phyloP scores from a whole-genome alignment of 1,140 invertebrate species.

The Planococcus citri region DNA sequence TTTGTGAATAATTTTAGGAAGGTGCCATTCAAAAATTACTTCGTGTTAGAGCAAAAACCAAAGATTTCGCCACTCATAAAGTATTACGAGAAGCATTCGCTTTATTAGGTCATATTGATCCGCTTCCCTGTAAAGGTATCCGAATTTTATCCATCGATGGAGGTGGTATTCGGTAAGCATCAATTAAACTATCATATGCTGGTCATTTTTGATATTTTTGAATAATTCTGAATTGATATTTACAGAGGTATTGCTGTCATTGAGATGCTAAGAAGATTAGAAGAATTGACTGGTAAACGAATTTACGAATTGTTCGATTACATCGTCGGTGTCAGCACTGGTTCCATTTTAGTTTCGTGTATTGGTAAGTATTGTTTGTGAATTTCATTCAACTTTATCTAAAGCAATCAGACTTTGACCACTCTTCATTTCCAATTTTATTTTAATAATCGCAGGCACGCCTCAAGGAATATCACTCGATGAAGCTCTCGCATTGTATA shows the following conservation, averaged over 20 bases:
- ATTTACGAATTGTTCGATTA: conserved; percentile 71
- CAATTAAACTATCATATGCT: conserved; percentile 22
- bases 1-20: conserved; percentile 36
- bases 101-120: conserved; percentile 57
- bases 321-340: conserved; percentile 84
- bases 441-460: conserved; percentile 32
- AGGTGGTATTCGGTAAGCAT: conserved; percentile 56
- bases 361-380: conserved; percentile 38
- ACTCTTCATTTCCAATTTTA: background rate
- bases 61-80: conserved; percentile 35
- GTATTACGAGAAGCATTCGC: conserved; percentile 50
- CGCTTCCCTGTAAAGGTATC: conserved; percentile 57
- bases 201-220: conserved; percentile 11
- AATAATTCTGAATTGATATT: background rate
- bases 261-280: conserved; percentile 63
- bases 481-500: conserved; percentile 52
- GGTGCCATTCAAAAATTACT: conserved; percentile 49
- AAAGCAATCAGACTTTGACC: background rate
- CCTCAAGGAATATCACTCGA: conserved; percentile 43
- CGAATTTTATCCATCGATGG: conserved; percentile 79
- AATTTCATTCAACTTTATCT: background rate
- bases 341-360: conserved; percentile 57
- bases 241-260: conserved; percentile 63
- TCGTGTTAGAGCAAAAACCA: conserved; percentile 34
- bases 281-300: conserved; percentile 51